phyloP scores from a whole-genome alignment of 1,140 invertebrate genomes.

The Polypedilum pembai region DNA sequence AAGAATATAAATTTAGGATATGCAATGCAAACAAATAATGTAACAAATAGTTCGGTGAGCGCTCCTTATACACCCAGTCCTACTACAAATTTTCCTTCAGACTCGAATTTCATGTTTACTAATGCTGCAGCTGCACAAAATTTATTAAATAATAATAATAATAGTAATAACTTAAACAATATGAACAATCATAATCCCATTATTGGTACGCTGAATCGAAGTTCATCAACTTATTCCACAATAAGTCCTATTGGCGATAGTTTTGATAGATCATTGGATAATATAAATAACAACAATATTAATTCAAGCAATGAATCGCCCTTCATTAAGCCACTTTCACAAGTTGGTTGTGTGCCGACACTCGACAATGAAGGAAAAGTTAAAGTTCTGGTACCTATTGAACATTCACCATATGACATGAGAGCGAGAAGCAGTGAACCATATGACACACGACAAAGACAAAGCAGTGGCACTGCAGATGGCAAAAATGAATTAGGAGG shows the following conservation, averaged over 20 bases:
- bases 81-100: background rate
- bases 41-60: background rate
- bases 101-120: conserved; percentile 30
- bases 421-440: background rate
- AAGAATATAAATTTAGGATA: conserved; percentile 46
- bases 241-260: conserved; percentile 22
- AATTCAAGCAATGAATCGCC: conserved; percentile 41
- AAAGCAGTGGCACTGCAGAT: too few species aligned
- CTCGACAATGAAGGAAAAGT: conserved; percentile 50
- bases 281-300: conserved; percentile 19
- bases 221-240: conserved; percentile 34
- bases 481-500: too few species aligned
- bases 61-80: conserved; percentile 1
- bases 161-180: conserved; percentile 29
- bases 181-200: conserved; percentile 36
- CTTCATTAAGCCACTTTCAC: conserved; percentile 60
- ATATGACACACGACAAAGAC: background rate
- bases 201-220: conserved; percentile 40
- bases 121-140: conserved; percentile 32
- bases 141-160: conserved; percentile 31
- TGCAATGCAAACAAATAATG: background rate
- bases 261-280: conserved; percentile 17
- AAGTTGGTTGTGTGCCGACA: conserved; percentile 52
- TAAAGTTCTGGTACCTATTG: conserved; percentile 49
- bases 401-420: conserved; percentile 39